phyloP scores from a whole-genome alignment of 2,113 vertebrate genomes.

The Siphamia tubifer region DNA sequence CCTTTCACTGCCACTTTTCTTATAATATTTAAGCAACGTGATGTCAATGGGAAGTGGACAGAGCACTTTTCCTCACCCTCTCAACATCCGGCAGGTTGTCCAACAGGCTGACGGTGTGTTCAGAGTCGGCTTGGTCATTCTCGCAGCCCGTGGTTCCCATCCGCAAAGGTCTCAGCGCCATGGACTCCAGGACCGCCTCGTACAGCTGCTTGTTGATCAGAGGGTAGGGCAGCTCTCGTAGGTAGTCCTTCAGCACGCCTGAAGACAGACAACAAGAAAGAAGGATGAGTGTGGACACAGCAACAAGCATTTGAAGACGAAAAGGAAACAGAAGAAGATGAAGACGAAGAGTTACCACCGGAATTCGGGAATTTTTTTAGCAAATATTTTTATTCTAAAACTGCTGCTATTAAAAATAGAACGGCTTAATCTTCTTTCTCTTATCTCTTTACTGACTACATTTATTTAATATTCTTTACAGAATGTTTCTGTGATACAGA shows the following conservation, averaged over 20 bases:
- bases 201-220: constrained; percentile 94
- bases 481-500: too few relatives aligned
- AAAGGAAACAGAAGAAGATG: too few relatives aligned
- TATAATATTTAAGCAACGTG: background rate
- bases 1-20: background rate
- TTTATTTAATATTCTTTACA: too few relatives aligned
- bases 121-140: constrained; percentile 86
- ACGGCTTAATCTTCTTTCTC: constrained; percentile 19
- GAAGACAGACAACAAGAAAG: background rate
- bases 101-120: constrained; percentile 85
- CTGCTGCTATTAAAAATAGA: background rate
- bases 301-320: too few relatives aligned
- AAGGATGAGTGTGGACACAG: background rate
- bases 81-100: constrained; percentile 91
- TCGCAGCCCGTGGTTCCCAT: constrained; percentile 87
- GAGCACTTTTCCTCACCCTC: constrained; percentile 80
- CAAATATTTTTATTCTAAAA: too few relatives aligned
- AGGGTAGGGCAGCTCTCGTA: constrained; percentile 93
- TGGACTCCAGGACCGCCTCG: constrained; percentile 89
- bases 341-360: background rate
- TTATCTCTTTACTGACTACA: too few relatives aligned
- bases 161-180: constrained; percentile 87
- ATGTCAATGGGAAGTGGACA: background rate
- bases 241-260: constrained; percentile 98
- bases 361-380: too few relatives aligned